A percentile compares a stretch with the other conserved stretches of the same genome.
Conservation (phyloP, 2,113 vertebrate genomes). For the Archocentrus centrarchus region DNA sequence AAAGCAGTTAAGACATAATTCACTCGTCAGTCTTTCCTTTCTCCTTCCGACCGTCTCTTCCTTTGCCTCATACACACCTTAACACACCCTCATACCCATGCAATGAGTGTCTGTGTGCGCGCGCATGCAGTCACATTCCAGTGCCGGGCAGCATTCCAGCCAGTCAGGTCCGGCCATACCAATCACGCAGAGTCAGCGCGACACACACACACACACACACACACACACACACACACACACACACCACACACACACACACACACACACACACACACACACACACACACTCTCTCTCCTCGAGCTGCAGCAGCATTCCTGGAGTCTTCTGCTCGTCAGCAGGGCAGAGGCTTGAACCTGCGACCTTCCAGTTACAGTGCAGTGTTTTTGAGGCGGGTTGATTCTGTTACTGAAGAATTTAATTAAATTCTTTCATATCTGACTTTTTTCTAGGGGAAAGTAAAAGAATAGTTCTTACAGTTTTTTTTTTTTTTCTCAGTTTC, state of each 20-base stretch:
- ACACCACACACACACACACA: constrained; percentile 20
- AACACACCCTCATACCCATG: constrained; percentile 31
- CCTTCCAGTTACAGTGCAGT: constrained; percentile 4
- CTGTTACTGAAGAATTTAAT: not conserved
- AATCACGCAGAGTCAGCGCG: constrained; percentile 33
- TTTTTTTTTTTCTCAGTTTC: not conserved
- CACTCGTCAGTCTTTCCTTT: not conserved
- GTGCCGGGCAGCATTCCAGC: constrained; percentile 48
- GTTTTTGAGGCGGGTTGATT: not conserved
- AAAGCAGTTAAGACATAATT: not conserved
- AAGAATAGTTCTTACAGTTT: not conserved
- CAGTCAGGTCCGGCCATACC: constrained; percentile 7
- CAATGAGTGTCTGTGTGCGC: not conserved
- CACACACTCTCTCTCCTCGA: constrained; percentile 20
- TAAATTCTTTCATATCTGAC: not conserved
- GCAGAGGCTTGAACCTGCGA: constrained; percentile 14
- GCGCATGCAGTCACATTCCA: constrained; percentile 60
- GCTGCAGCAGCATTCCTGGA: constrained; percentile 36
- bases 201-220: constrained; percentile 31
- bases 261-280: constrained; percentile 18
- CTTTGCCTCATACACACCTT: constrained; percentile 33
- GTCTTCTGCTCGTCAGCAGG: constrained; percentile 39
- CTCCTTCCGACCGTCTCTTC: not conserved
- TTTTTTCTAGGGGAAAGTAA: accelerated
- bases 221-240: constrained; percentile 30